Evolutionary conservation across 1,140 invertebrate species (phyloP), one percentile per base, ranked within the genome.

Genomic region (Lucilia cuprina): DNA sequence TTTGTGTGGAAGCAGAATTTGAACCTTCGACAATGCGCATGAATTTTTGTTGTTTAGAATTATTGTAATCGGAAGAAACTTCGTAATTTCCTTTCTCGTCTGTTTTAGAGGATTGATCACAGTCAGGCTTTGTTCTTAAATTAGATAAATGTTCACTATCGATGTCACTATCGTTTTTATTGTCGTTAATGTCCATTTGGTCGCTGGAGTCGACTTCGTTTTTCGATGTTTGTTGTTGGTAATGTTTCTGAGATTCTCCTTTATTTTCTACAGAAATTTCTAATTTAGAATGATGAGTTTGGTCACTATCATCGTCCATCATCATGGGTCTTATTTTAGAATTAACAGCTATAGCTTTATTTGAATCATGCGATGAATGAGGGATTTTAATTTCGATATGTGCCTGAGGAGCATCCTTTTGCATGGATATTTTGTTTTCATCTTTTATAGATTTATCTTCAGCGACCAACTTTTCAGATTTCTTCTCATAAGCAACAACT

Each of bases 341-440:
- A 14, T 86, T 86, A 65, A 88, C 87, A 2, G 86, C 70, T 17
- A 88, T 82, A 0, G 89, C 86, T 35, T 89, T 86, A 55, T 90
- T 85, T 0, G 60, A 41, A 14, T 87, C 87, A 30, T 83, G 83
- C 1, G 84, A 77, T 0, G 83, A 74, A 34, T 86, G 50, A 1
- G 87, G 88, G n/a, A 90, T 88, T 85, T 90, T 87, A 41, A 90
- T 85, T 77, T 90, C 86, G 25, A 90, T 90, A 74, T 90, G 89
- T 17, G 89, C 83, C 14, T 75, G 80, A 13, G 80, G 84, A 13
- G 65, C 17, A 50, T 30, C 25, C 83, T 70, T 70, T 70, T 80
- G 19, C 77, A 5, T 10, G 7, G 65, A 19, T 41, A 0, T 55
- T 55, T 55, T 55, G 21, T 82, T 74, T 47, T 10, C 0, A 14